These are phyloP conservation scores for Melanogrammus aeglefinus DNA, from an alignment of 2,797 vertebrate genomes.

Conservation along the genomic window DNA sequence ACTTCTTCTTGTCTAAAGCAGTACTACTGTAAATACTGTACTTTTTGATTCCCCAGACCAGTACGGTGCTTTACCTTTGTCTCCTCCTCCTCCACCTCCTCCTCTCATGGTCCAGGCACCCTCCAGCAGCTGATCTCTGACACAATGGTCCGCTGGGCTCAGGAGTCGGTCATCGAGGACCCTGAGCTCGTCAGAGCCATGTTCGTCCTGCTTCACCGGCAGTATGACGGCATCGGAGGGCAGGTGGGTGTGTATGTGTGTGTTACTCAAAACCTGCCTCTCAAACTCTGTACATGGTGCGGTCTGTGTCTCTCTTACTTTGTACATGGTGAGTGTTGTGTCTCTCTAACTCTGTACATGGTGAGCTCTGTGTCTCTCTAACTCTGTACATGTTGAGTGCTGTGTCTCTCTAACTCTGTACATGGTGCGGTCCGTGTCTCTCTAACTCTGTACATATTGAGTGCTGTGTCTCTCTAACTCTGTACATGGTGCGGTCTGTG, in stretches of 20 bases:
- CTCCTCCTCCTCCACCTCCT: not conserved
- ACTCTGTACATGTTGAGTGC: too few relatives aligned
- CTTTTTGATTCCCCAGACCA: too few relatives aligned
- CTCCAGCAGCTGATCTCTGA: slow-evolving; percentile 93
- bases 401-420: too few relatives aligned
- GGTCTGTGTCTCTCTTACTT: too few relatives aligned
- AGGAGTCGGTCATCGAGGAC: slow-evolving; percentile 93
- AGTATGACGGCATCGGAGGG: slow-evolving; percentile 93
- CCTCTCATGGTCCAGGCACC: slow-evolving; percentile 71
- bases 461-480: too few relatives aligned
- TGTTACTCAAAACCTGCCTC: not conserved
- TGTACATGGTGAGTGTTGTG: too few relatives aligned
- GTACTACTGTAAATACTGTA: too few relatives aligned
- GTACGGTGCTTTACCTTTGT: not conserved
- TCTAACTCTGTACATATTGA: too few relatives aligned
- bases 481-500: too few relatives aligned
- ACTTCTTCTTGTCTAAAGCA: not conserved
- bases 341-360: too few relatives aligned
- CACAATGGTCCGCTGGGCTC: slow-evolving; percentile 96
- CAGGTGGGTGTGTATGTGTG: slow-evolving; percentile 53
- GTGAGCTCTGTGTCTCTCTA: too few relatives aligned
- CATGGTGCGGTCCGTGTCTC: too few relatives aligned
- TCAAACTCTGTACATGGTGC: not conserved
- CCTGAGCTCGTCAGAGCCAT: slow-evolving; percentile 93
- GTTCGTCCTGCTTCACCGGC: slow-evolving; percentile 91